Percentiles rank a stretch among this genome's conserved stretches.
Evolutionary conservation across 2,888 invertebrate species (phyloP).

Genomic region (Cephonodes hylas): DNA sequence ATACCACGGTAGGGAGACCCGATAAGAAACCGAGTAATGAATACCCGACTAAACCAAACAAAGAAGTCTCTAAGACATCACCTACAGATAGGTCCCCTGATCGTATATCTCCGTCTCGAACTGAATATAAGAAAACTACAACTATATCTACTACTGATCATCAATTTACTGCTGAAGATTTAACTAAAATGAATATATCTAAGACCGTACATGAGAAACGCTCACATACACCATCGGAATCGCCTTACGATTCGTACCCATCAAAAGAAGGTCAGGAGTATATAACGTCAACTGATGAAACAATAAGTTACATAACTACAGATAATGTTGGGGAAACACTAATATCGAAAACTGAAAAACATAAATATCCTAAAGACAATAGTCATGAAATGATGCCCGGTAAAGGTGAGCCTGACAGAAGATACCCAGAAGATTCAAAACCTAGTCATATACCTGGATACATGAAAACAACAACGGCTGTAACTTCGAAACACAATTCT

Average conservation of each 20-base stretch:
- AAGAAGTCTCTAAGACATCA: neutral
- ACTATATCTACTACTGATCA: neutral
- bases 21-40: neutral
- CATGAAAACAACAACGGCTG: slow-evolving; percentile 25
- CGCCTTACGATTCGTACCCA: neutral
- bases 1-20: neutral
- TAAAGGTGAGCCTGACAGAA: neutral
- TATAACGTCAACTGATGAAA: neutral
- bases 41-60: neutral
- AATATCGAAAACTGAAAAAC: neutral
- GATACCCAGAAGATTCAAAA: neutral
- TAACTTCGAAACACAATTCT: slow-evolving; percentile 23
- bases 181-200: neutral
- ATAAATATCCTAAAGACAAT: neutral
- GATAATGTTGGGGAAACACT: neutral
- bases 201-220: neutral
- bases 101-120: neutral
- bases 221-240: neutral
- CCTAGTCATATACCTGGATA: neutral
- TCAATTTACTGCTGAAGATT: neutral
- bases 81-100: neutral
- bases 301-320: neutral
- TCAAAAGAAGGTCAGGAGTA: slow-evolving; percentile 20
- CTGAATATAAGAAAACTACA: neutral
- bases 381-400: neutral